Conservation (phyloP, 1,140 invertebrate genomes). For the Muscidifurax raptorellus region DNA sequence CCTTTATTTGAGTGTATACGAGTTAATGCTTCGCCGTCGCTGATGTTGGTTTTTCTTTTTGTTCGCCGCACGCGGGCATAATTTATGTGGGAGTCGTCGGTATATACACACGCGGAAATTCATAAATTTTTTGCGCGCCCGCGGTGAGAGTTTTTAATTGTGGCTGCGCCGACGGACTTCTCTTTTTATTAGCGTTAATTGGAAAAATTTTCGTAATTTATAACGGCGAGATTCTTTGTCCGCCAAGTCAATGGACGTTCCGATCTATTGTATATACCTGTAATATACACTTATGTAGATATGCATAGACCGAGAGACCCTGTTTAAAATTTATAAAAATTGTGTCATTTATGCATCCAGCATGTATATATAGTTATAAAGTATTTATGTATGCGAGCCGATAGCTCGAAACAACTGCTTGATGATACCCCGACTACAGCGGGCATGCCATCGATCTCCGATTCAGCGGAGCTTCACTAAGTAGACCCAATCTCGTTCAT, state of each 20-base stretch:
- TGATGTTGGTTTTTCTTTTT: background rate
- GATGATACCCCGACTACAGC: background rate
- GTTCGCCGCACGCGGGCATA: background rate
- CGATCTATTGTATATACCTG: background rate
- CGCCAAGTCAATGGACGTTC: background rate
- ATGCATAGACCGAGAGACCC: background rate
- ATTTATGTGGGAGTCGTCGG: slow-evolving; percentile 47
- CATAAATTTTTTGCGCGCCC: slow-evolving; percentile 42
- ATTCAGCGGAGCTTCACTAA: background rate
- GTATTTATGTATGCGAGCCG: too few relatives aligned
- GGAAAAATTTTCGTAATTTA: slow-evolving; percentile 48
- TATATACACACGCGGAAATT: slow-evolving; percentile 37
- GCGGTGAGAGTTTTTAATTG: slow-evolving; percentile 43
- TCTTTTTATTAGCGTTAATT: slow-evolving; percentile 42
- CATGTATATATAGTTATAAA: background rate
- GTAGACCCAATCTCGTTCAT: background rate
- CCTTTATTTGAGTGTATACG: slow-evolving; percentile 39
- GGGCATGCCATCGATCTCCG: background rate
- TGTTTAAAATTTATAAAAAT: background rate
- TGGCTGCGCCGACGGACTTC: background rate
- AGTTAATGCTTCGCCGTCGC: slow-evolving; percentile 32
- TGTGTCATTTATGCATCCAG: background rate
- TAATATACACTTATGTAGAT: too few relatives aligned
- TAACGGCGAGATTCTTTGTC: slow-evolving; percentile 1
- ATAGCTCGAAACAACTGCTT: background rate